Conservation (phyloP, 1,140 invertebrate genomes). For the Harpegnathos saltator region DNA sequence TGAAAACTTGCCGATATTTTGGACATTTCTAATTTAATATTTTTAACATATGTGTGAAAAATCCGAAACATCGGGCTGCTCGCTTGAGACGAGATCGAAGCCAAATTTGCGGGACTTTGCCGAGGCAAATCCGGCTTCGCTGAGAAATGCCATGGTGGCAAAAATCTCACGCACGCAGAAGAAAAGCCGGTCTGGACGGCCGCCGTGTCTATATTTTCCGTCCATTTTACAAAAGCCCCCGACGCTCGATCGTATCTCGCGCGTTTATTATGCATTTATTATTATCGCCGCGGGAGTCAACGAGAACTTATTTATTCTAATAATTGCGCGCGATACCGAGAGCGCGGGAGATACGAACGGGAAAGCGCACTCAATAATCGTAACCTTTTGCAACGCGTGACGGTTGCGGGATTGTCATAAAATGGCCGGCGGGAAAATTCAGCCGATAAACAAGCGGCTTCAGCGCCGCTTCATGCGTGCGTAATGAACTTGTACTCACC, state of each 20-base stretch:
- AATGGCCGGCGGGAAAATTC: not conserved
- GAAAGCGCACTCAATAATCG: not conserved
- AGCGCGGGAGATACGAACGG: too few species aligned
- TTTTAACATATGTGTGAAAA: too few species aligned
- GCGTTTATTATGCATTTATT: not conserved
- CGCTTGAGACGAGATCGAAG: not conserved
- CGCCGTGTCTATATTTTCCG: too few species aligned
- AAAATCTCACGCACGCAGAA: not conserved
- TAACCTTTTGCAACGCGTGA: not conserved
- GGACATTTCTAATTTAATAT: too few species aligned
- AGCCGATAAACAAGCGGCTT: conserved; percentile 15
- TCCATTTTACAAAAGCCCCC: not conserved
- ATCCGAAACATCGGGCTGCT: not conserved
- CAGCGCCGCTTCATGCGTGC: not conserved
- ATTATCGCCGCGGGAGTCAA: not conserved
- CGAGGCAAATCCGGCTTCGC: not conserved
- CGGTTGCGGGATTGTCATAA: not conserved
- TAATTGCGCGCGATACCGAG: not conserved
- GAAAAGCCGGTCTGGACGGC: not conserved
- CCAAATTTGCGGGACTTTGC: not conserved
- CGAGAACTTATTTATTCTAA: conserved; percentile 9
- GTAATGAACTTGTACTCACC: conserved; percentile 61
- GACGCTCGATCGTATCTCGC: not conserved
- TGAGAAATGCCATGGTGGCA: conserved; percentile 7
- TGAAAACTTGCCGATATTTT: too few species aligned